A percentile compares a stretch with the other conserved stretches of the same genome.
phyloP scores from a whole-genome alignment of 2,113 vertebrate genomes.

The Gambusia affinis region DNA sequence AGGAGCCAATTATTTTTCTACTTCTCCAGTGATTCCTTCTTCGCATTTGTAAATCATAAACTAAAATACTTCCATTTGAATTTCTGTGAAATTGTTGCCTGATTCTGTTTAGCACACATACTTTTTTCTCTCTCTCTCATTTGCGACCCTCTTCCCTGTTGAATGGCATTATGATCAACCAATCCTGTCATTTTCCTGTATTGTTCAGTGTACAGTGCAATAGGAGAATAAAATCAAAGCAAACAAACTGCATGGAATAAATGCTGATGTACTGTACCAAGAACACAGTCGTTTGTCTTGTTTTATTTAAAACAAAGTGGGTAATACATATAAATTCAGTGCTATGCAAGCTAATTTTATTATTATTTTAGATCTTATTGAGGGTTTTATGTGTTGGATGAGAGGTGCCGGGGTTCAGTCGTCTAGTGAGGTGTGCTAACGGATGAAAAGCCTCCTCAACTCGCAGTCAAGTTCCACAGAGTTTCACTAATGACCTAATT shows the following conservation, averaged over 20 bases:
- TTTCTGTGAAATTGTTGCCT: constrained; percentile 70
- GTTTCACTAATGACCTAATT: no score
- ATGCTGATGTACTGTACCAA: constrained; percentile 89
- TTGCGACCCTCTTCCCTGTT: constrained; percentile 52
- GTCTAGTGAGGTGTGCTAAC: no score
- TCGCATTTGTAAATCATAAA: constrained; percentile 47
- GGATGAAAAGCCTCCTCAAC: no score
- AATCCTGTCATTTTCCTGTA: constrained; percentile 78
- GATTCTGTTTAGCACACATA: constrained; percentile 52
- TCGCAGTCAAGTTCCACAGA: no score
- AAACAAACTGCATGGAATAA: constrained; percentile 97
- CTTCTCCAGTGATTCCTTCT: constrained; percentile 42
- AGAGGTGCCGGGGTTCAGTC: background rate
- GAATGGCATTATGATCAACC: constrained; percentile 80
- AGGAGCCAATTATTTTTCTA: constrained; percentile 25
- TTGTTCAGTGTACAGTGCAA: constrained; percentile 86
- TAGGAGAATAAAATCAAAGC: constrained; percentile 87
- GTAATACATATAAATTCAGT: background rate
- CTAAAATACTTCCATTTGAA: constrained; percentile 55
- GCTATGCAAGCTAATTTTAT: background rate
- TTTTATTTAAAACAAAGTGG: background rate
- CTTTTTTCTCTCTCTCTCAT: constrained; percentile 63
- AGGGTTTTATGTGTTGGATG: background rate
- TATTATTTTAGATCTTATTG: background rate
- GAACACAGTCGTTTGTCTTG: constrained; percentile 31